These are phyloP conservation scores for Crenichthys baileyi DNA, from an alignment of 2,797 vertebrate genomes.

Conservation along the genomic window DNA sequence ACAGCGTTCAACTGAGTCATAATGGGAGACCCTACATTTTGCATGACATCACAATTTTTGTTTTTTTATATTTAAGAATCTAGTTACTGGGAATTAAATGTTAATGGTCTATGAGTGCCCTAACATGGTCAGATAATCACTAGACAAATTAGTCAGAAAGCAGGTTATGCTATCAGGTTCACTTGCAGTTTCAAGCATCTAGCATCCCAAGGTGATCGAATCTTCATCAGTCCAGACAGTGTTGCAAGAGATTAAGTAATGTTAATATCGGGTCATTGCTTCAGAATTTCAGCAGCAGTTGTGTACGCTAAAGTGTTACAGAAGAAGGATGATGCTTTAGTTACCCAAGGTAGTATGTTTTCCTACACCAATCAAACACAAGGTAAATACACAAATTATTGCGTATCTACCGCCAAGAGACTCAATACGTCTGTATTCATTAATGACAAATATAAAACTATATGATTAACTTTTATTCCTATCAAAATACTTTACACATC, in stretches of 20 bases:
- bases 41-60: neutral
- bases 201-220: too few relatives aligned
- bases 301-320: too few relatives aligned
- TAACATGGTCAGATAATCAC: neutral
- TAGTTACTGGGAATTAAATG: neutral
- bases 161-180: neutral
- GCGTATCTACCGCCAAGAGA: neutral
- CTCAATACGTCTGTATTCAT: neutral
- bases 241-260: neutral
- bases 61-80: neutral
- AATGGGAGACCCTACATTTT: neutral
- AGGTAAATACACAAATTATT: too few relatives aligned
- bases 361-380: too few relatives aligned
- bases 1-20: neutral
- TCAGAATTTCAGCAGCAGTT: neutral
- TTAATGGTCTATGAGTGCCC: neutral
- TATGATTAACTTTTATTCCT: neutral
- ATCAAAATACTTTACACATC: constrained; percentile 1
- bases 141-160: neutral
- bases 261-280: neutral
- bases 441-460: neutral
- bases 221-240: neutral
- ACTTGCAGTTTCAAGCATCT: neutral
- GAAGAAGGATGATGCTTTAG: too few relatives aligned
- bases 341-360: too few relatives aligned